Conservation (phyloP, 2,888 invertebrate species). For the Sturmia bella region DNA sequence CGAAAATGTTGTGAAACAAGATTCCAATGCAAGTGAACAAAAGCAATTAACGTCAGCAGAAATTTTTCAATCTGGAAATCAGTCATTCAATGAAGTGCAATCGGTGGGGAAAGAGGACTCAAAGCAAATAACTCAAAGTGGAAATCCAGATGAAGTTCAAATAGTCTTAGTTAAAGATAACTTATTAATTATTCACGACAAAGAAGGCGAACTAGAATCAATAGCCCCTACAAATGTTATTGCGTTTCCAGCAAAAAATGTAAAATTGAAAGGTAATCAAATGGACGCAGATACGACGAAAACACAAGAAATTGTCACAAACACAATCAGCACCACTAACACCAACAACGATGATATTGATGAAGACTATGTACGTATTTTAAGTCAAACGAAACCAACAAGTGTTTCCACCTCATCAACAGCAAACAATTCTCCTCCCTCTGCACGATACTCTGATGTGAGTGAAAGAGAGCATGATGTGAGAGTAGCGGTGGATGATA, state of each 20-base stretch:
- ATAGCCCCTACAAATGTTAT: slow-evolving; percentile 11
- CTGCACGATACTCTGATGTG: slow-evolving; percentile 69
- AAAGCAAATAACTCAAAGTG: neutral
- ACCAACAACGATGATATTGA: slow-evolving; percentile 59
- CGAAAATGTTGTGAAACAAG: slow-evolving; percentile 48
- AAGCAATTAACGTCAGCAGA: slow-evolving; percentile 44
- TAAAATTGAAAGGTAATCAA: slow-evolving; percentile 5
- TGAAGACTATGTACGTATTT: slow-evolving; percentile 49
- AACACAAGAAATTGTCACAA: slow-evolving; percentile 34
- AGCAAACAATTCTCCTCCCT: slow-evolving; percentile 41
- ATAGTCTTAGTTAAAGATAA: slow-evolving; percentile 6
- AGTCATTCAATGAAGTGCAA: neutral
- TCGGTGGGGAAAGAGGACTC: slow-evolving; percentile 4
- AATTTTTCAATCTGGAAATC: neutral
- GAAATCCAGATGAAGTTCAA: neutral
- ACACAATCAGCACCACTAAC: slow-evolving; percentile 9
- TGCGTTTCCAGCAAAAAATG: slow-evolving; percentile 1
- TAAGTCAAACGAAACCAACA: slow-evolving; percentile 44
- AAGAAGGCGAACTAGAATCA: slow-evolving; percentile 54
- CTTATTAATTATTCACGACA: neutral
- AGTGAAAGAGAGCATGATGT: slow-evolving; percentile 48
- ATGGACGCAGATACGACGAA: slow-evolving; percentile 43
- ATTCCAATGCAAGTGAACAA: slow-evolving; percentile 46
- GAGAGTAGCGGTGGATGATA: neutral
- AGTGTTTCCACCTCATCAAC: slow-evolving; percentile 44